phyloP scores from a whole-genome alignment of 2,113 vertebrate species.

The Esox niger region DNA sequence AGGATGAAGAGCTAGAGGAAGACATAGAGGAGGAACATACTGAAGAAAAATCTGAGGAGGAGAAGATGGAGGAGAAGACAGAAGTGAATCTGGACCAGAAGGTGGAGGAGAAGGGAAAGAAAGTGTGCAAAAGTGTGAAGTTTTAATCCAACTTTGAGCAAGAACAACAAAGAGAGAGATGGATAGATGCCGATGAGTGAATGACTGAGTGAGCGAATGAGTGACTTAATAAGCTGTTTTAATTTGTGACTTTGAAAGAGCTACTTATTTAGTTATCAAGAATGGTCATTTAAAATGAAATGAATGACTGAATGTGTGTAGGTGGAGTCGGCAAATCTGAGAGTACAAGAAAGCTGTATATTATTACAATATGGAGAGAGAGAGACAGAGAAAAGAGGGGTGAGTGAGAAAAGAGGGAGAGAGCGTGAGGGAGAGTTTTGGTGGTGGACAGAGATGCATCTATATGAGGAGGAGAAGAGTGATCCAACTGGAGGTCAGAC shows the following conservation, averaged over 20 bases:
- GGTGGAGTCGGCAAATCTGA: not conserved
- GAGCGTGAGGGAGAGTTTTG: not conserved
- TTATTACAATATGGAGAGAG: constrained; percentile 17
- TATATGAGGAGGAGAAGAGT: constrained; percentile 49
- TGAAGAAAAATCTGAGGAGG: constrained; percentile 16
- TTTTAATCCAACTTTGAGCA: constrained; percentile 26
- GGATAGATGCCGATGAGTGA: constrained; percentile 6
- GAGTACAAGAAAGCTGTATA: constrained; percentile 1
- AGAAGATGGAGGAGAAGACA: constrained; percentile 34
- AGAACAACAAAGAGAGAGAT: constrained; percentile 1
- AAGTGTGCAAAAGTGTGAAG: constrained; percentile 35
- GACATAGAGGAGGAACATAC: constrained; percentile 25
- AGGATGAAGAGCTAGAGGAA: constrained; percentile 49
- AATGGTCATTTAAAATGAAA: not conserved
- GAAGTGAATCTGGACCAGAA: constrained; percentile 15
- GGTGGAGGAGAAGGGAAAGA: constrained; percentile 29
- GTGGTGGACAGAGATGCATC: constrained; percentile 10
- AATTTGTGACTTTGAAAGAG: constrained; percentile 12
- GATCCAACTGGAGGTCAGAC: constrained; percentile 40
- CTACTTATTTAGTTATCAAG: not conserved
- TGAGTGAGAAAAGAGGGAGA: not conserved
- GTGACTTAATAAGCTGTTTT: constrained; percentile 3
- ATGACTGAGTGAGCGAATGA: constrained; percentile 3
- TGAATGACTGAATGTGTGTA: not conserved
- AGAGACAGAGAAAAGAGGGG: constrained; percentile 5